Base-by-base conservation (phyloP, 1,140 invertebrate species). In the Yoshiicerus persimilis region DNA sequence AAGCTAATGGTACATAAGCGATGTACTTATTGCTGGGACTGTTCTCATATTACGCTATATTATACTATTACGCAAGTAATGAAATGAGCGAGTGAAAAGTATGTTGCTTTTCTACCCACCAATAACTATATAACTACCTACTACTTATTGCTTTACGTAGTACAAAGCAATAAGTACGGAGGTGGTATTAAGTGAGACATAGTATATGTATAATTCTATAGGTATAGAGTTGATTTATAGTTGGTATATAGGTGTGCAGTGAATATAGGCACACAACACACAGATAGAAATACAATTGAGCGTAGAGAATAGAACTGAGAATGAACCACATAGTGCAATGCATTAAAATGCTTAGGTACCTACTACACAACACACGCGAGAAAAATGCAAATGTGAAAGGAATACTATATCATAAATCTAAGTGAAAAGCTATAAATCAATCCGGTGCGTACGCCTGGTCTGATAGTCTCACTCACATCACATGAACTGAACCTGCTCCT, bases 321-420 rank as follows among this genome's bases (percentile, higher is more conserved):
- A 23, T 23, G 4, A 32, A 75, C 66, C 23, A 77, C 32, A 20
- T 1, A 20, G 34, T 80, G 75, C 32, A 80, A n/a, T 80, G 32
- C 75, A 80, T 77, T 77, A 80, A 16, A 25, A 27, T 23, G 0
- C 0, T 77, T 36, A 86, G 23, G 32, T 36, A 38, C 75, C 30
- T 23, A 80, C 32, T 80, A 25, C 34, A 36, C 38, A 77, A 84
- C 20, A 88, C 88, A 88, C 88, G 88, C 88, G 86, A 89, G 86
- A 89, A 87, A 89, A 89, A 89, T 89, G 88, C 86, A 89, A 89
- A 89, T 89, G 88, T 75, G 86, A 84, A 89, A 87, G 80, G 80
- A 85, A 89, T 84, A 89, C 86, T 84, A 62, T 84, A 87, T 89
- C 88, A 89, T 89, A 89, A 89, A 89, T 89, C 86, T 89, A 87